These are phyloP conservation scores for Hermaeophaga mercurialis DNA, from an alignment of 2,888 invertebrate genomes.

Conservation along the genomic window DNA sequence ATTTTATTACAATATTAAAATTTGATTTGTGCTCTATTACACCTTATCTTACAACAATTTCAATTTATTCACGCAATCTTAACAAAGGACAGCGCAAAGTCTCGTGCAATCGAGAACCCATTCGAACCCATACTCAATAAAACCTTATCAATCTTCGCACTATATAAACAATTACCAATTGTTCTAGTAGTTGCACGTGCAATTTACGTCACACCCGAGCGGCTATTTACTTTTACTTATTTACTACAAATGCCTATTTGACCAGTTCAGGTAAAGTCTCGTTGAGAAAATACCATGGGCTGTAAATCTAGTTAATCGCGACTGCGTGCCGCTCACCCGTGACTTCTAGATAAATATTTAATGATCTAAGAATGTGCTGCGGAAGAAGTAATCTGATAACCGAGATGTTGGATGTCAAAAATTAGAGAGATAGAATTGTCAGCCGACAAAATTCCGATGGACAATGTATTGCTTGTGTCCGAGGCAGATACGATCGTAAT, in stretches of 20 bases:
- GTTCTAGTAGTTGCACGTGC: constrained; percentile 25
- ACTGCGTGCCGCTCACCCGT: constrained; percentile 18
- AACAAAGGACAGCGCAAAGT: neutral
- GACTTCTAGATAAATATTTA: constrained; percentile 25
- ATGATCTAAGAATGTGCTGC: constrained; percentile 9
- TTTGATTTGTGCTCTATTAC: too few species aligned
- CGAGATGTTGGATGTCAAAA: neutral
- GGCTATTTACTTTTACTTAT: constrained; percentile 29
- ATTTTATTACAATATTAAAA: too few species aligned
- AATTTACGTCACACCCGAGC: constrained; percentile 24
- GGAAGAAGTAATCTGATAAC: constrained; percentile 9
- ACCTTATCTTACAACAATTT: too few species aligned
- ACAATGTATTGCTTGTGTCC: too few species aligned
- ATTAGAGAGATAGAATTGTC: too few species aligned
- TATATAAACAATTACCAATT: constrained; percentile 27
- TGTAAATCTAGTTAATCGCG: constrained; percentile 21
- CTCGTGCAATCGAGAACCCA: neutral
- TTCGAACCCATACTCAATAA: constrained; percentile 1
- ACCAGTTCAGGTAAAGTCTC: constrained; percentile 8
- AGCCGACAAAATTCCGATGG: too few species aligned
- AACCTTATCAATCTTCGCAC: constrained; percentile 23
- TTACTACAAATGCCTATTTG: constrained; percentile 25
- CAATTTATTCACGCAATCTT: neutral
- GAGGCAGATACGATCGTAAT: too few species aligned
- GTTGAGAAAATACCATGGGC: constrained; percentile 9